Evolutionary conservation across 2,113 vertebrate genomes (phyloP).

Genomic region (Lophius piscatorius): DNA sequence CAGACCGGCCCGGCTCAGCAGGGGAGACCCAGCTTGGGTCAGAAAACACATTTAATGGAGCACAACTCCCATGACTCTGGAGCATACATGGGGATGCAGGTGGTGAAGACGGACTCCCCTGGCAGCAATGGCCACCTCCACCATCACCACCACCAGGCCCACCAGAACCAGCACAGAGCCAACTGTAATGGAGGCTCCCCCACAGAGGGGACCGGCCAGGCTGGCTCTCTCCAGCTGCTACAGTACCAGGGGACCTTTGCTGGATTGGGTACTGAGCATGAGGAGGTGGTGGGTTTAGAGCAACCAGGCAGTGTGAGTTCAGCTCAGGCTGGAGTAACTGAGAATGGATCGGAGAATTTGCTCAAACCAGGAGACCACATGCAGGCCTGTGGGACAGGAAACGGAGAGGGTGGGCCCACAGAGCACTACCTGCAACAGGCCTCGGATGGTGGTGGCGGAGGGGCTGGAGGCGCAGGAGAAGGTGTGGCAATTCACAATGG

Average conservation of each 20-base stretch:
- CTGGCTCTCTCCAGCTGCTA: slow-evolving; percentile 92
- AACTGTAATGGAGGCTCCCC: slow-evolving; percentile 89
- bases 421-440: slow-evolving; percentile 91
- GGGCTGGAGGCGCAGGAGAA: slow-evolving; percentile 52
- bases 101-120: slow-evolving; percentile 92
- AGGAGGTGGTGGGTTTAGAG: slow-evolving; percentile 80
- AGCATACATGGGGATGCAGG: slow-evolving; percentile 79
- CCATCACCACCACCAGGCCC: slow-evolving; percentile 77
- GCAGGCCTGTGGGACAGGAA: slow-evolving; percentile 84
- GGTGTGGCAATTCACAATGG: slow-evolving; percentile 80
- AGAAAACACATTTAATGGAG: slow-evolving; percentile 82
- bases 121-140: slow-evolving; percentile 77
- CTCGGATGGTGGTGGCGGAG: slow-evolving; percentile 63
- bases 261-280: slow-evolving; percentile 85
- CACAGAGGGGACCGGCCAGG: slow-evolving; percentile 84
- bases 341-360: slow-evolving; percentile 86
- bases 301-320: slow-evolving; percentile 68
- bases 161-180: slow-evolving; percentile 84
- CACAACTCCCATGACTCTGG: slow-evolving; percentile 81
- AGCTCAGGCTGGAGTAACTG: slow-evolving; percentile 66
- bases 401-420: slow-evolving; percentile 80
- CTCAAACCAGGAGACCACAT: slow-evolving; percentile 91
- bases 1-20: slow-evolving; percentile 79
- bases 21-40: slow-evolving; percentile 70
- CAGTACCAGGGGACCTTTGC: slow-evolving; percentile 95